phyloP scores from a whole-genome alignment of 2,113 vertebrate species.

The Cephalophus harveyi region DNA sequence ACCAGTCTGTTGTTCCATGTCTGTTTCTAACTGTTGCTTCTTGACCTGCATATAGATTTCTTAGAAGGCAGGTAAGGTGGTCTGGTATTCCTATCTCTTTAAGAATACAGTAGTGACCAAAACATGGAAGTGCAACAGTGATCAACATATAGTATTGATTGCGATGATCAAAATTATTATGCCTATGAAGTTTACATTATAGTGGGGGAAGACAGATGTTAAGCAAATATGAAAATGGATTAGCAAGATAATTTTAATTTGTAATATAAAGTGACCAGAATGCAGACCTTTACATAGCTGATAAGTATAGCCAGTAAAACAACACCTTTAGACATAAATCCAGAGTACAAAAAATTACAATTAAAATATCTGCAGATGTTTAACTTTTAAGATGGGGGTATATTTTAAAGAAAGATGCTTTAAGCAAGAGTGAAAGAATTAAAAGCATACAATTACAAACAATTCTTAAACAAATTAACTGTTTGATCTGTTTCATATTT shows the following conservation, averaged over 20 bases:
- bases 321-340: not conserved
- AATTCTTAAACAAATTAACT: not conserved
- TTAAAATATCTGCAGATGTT: not conserved
- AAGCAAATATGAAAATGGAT: not conserved
- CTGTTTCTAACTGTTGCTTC: not conserved
- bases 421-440: not conserved
- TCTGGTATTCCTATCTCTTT: not conserved
- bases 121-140: not conserved
- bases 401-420: not conserved
- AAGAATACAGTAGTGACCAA: not conserved
- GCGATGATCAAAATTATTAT: not conserved
- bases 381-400: not conserved
- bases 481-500: not conserved
- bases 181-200: not conserved
- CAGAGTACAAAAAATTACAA: not conserved
- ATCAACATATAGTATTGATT: not conserved
- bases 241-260: too few species aligned
- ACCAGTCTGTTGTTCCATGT: not conserved
- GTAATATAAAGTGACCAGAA: not conserved
- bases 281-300: not conserved
- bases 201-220: not conserved
- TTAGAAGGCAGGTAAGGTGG: not conserved
- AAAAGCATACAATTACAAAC: not conserved
- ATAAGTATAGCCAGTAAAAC: not conserved
- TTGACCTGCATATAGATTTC: not conserved